phyloP scores from a whole-genome alignment of 2,888 invertebrate genomes.

The Celastrina argiolus region DNA sequence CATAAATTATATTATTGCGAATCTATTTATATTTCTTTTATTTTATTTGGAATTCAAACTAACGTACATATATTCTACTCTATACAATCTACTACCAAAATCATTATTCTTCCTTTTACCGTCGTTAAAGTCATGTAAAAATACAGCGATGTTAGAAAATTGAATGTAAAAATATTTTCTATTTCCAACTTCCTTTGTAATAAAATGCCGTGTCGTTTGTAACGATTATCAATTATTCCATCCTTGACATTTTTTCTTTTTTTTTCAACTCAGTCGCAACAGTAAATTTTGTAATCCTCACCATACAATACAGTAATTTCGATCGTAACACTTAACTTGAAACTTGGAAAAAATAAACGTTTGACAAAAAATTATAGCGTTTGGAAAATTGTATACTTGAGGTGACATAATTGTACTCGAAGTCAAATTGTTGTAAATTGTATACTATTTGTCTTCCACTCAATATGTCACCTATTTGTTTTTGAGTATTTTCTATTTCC shows the following conservation, averaged over 20 bases:
- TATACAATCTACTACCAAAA: too few relatives aligned
- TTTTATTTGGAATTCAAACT: too few relatives aligned
- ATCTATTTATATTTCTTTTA: too few relatives aligned
- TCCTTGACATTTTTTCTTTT: slow-evolving; percentile 18
- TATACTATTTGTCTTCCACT: slow-evolving; percentile 17
- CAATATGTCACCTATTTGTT: slow-evolving; percentile 15
- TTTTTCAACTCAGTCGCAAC: slow-evolving; percentile 8
- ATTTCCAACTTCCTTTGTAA: neutral
- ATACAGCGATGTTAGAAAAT: neutral
- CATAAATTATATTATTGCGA: too few relatives aligned
- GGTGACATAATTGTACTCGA: slow-evolving; percentile 23
- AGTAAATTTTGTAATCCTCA: slow-evolving; percentile 16
- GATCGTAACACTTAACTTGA: slow-evolving; percentile 20
- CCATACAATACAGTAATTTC: slow-evolving; percentile 21
- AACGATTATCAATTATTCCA: slow-evolving; percentile 19
- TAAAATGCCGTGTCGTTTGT: slow-evolving; percentile 11
- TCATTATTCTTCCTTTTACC: too few relatives aligned
- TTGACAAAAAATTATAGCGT: slow-evolving; percentile 18
- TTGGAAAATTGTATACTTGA: slow-evolving; percentile 17
- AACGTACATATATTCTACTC: too few relatives aligned
- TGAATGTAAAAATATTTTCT: slow-evolving; percentile 1
- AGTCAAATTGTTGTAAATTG: slow-evolving; percentile 19
- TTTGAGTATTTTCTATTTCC: neutral
- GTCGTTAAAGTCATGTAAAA: too few relatives aligned
- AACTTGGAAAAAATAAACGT: slow-evolving; percentile 18